Evolutionary conservation across 2,797 vertebrate genomes (phyloP), one percentile per base, ranked within the genome.

Genomic region (Margarornis squamiger): DNA sequence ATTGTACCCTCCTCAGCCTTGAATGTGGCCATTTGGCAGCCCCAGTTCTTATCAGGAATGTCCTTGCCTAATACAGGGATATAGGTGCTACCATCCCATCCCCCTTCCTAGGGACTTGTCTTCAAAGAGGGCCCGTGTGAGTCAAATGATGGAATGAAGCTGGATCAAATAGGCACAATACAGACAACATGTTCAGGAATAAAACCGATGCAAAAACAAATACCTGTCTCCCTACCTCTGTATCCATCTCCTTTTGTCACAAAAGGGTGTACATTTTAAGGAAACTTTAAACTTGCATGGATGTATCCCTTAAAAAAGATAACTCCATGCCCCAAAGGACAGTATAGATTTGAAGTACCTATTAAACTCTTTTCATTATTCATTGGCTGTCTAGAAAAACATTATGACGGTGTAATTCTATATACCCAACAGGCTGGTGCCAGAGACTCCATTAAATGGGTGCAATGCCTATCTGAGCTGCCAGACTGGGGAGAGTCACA

Each of bases 291-390:
- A 46, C n/a, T 54, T 38, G 23, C 7, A 14, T 22, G 26, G 71
- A 73, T 68, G 81, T 76, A 94, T 43, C 36, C 30, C 39, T 92
- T 90, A 41, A n/a, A 34, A 93, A 92, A 80, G 62, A 27, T 54
- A 79, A 79, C 6, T 10, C 38, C 62, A 43, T 55, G 14, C 9
- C 13, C 41, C 45, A 71, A 82, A 90, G 46, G 62, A 79, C 76
- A 39, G 55, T 43, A 92, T 19, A 29, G 48, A 27, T 48, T 18
- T 70, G 79, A 94, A 93, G 71, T 55, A 87, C 30, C 39, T 94
- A 75, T 90, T 83, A 96, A 73, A 82, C 71, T 88, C 91, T 96
- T 95, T 97, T 94, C 83, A 89, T 96, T 95, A 95, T 97, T 94
- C 54, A 91, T 91, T 36, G 83, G 71, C n/a, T 79, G 51, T 92